phyloP scores from a whole-genome alignment of 2,888 invertebrate genomes.

The Brachypalpus laphriformis region DNA sequence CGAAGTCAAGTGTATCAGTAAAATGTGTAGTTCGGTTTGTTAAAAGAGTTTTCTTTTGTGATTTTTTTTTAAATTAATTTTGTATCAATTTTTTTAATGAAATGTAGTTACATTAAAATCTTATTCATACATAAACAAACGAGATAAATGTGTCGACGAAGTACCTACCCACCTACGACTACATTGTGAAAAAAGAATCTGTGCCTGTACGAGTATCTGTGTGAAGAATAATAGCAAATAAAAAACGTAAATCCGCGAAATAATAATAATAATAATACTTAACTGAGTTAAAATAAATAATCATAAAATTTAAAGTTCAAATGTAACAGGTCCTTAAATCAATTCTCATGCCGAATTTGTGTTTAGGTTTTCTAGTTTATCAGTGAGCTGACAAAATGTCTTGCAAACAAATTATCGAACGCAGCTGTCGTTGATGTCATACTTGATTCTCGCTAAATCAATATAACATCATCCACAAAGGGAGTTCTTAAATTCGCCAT shows the following conservation, averaged over 20 bases:
- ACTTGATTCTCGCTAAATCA: slow-evolving; percentile 55
- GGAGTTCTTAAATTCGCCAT: slow-evolving; percentile 29
- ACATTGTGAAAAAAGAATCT: background rate
- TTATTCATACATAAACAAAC: background rate
- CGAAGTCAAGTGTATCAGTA: slow-evolving; percentile 42
- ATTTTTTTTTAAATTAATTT: background rate
- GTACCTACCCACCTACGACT: background rate
- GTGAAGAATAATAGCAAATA: background rate
- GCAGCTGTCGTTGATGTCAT: slow-evolving; percentile 58
- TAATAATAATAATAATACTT: background rate
- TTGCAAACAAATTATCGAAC: background rate
- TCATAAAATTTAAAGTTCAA: slow-evolving; percentile 10
- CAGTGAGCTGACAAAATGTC: background rate
- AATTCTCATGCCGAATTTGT: slow-evolving; percentile 5
- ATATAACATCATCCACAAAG: slow-evolving; percentile 62
- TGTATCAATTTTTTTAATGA: background rate
- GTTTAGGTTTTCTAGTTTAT: background rate
- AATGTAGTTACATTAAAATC: background rate
- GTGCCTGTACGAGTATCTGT: background rate
- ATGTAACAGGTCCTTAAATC: slow-evolving; percentile 15
- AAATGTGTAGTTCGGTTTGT: slow-evolving; percentile 26
- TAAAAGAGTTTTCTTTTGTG: slow-evolving; percentile 1
- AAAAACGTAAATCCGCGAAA: background rate
- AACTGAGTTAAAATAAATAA: background rate
- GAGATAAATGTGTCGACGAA: background rate